These are phyloP conservation scores for Phoxinus dragarum DNA, from an alignment of 2,797 vertebrate species.

Conservation along the genomic window DNA sequence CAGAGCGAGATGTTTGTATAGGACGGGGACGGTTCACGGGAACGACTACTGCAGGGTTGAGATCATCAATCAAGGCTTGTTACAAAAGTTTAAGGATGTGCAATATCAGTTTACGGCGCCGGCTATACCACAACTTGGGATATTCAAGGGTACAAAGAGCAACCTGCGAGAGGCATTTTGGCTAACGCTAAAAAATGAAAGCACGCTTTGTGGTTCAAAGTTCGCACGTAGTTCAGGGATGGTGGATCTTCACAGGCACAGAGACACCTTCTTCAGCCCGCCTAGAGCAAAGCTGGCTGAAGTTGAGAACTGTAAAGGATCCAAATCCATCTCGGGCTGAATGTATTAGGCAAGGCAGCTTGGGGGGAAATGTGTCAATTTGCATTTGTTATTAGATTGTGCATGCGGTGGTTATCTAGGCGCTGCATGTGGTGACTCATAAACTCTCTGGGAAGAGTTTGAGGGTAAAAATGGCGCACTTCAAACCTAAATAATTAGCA, in stretches of 20 bases:
- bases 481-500: conserved; percentile 57
- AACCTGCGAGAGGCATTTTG: conserved; percentile 41
- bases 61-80: conserved; percentile 38
- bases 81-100: conserved; percentile 27
- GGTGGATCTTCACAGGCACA: conserved; percentile 54
- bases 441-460: conserved; percentile 60
- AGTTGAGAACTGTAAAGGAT: conserved; percentile 58
- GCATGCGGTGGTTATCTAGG: conserved; percentile 62
- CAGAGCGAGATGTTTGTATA: conserved; percentile 48
- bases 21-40: conserved; percentile 29
- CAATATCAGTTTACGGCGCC: conserved; percentile 14
- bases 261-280: conserved; percentile 37
- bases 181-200: conserved; percentile 32
- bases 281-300: conserved; percentile 60
- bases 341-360: conserved; percentile 60
- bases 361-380: conserved; percentile 63
- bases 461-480: conserved; percentile 61
- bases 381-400: conserved; percentile 69
- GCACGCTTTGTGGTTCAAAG: conserved; percentile 47
- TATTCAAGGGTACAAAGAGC: not conserved
- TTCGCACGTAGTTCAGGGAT: conserved; percentile 46
- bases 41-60: conserved; percentile 29
- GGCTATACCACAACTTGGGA: not conserved
- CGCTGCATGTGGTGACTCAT: conserved; percentile 60
- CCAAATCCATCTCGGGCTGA: conserved; percentile 60